Percentiles rank a stretch among this genome's conserved stretches.
These are phyloP conservation scores for Lipophrys pholis DNA, from an alignment of 2,113 vertebrate genomes.

Conservation along the genomic window DNA sequence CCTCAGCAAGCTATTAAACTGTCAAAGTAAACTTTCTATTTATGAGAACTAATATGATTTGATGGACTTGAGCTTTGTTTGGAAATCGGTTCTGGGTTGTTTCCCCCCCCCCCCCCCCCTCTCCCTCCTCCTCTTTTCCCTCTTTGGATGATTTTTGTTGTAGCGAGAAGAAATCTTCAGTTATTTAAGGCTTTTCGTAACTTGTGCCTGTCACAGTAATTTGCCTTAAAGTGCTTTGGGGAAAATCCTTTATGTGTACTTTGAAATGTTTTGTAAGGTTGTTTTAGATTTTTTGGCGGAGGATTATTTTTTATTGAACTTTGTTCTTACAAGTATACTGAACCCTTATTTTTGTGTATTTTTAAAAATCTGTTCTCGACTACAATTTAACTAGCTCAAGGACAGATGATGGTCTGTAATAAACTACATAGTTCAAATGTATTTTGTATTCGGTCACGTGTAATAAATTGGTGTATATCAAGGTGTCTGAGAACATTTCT, in stretches of 20 bases:
- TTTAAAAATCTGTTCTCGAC: slow-evolving; percentile 82
- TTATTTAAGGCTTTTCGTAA: slow-evolving; percentile 79
- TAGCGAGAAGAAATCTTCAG: slow-evolving; percentile 63
- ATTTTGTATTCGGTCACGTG: slow-evolving; percentile 88
- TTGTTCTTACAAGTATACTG: slow-evolving; percentile 83
- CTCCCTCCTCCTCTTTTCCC: not conserved
- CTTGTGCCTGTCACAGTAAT: slow-evolving; percentile 80
- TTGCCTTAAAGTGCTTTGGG: slow-evolving; percentile 79
- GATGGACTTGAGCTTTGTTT: slow-evolving; percentile 57
- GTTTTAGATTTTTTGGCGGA: slow-evolving; percentile 81
- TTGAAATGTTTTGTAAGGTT: slow-evolving; percentile 84
- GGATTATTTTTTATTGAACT: slow-evolving; percentile 83
- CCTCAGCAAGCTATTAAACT: slow-evolving; percentile 27
- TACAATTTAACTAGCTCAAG: slow-evolving; percentile 78
- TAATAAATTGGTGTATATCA: slow-evolving; percentile 85
- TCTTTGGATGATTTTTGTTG: slow-evolving; percentile 52
- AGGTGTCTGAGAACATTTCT: slow-evolving; percentile 59
- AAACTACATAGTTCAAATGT: slow-evolving; percentile 83
- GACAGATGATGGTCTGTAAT: slow-evolving; percentile 77
- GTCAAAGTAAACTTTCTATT: slow-evolving; percentile 62
- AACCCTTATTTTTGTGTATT: slow-evolving; percentile 85
- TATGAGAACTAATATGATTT: slow-evolving; percentile 62
- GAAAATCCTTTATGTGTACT: slow-evolving; percentile 76
- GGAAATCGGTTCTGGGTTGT: slow-evolving; percentile 33
- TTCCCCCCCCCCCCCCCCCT: slow-evolving; percentile 15